These are phyloP conservation scores for Phylloscopus whistleri DNA, from an alignment of 2,113 vertebrate genomes.

Conservation along the genomic window DNA sequence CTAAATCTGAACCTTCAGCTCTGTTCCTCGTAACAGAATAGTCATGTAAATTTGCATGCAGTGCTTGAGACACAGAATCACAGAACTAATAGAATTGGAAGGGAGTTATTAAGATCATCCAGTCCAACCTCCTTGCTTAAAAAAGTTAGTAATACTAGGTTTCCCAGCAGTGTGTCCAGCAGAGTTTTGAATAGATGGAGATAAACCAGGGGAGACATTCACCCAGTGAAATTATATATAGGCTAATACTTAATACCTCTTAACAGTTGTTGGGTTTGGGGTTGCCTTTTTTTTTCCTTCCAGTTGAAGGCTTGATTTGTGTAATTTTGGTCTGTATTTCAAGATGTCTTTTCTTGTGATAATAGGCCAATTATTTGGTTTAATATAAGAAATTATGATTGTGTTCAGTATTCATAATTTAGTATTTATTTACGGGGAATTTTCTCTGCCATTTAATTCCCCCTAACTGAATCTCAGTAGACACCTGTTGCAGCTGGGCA, in stretches of 20 bases:
- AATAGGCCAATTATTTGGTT: background rate
- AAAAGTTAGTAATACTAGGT: background rate
- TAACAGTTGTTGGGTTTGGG: background rate
- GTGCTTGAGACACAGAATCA: background rate
- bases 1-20: background rate
- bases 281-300: background rate
- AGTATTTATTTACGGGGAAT: background rate
- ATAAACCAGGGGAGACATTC: background rate
- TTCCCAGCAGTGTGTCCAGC: background rate
- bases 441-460: background rate
- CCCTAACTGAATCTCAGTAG: background rate
- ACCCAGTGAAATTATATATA: background rate
- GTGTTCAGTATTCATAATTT: background rate
- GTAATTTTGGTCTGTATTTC: background rate
- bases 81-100: background rate
- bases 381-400: background rate
- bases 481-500: background rate
- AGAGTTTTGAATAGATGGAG: background rate
- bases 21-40: background rate
- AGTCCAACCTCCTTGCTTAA: background rate
- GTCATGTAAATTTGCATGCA: background rate
- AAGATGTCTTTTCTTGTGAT: background rate
- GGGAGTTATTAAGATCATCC: background rate
- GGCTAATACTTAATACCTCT: background rate
- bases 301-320: background rate